phyloP scores from a whole-genome alignment of 1,140 invertebrate genomes.

The Hylaeus anthracinus region DNA sequence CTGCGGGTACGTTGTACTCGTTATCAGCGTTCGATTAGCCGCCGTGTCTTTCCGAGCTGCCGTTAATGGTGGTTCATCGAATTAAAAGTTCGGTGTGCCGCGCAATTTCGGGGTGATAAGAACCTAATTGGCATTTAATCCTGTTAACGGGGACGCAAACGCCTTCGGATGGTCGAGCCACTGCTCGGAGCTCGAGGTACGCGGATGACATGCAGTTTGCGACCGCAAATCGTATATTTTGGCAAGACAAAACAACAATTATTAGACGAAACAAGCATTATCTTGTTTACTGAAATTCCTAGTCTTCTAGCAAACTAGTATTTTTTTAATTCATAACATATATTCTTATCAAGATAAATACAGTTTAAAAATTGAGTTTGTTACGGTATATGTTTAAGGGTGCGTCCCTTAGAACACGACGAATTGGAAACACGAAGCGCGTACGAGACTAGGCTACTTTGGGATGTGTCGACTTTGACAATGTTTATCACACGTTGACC shows the following conservation, averaged over 20 bases:
- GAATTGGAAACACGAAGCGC: slow-evolving; percentile 7
- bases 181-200: background rate
- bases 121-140: slow-evolving; percentile 75
- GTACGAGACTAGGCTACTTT: too few relatives aligned
- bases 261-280: slow-evolving; percentile 13
- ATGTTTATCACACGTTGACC: slow-evolving; percentile 9
- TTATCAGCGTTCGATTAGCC: slow-evolving; percentile 29
- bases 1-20: background rate
- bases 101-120: slow-evolving; percentile 67
- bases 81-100: slow-evolving; percentile 69
- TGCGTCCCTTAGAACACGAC: background rate
- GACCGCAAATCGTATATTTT: background rate
- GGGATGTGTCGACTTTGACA: slow-evolving; percentile 3
- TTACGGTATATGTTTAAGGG: too few relatives aligned
- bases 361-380: too few relatives aligned
- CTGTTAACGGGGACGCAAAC: slow-evolving; percentile 67
- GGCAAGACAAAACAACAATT: too few relatives aligned
- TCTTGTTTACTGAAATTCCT: background rate
- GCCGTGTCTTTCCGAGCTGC: background rate
- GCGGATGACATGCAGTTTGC: too few relatives aligned
- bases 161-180: slow-evolving; percentile 43
- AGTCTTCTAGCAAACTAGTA: too few relatives aligned
- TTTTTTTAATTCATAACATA: too few relatives aligned
- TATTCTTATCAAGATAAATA: too few relatives aligned
- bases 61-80: slow-evolving; percentile 69